A percentile compares a stretch with the other conserved stretches of the same genome.
Conservation (phyloP, 2,797 vertebrate species). For the Taeniopygia guttata region DNA sequence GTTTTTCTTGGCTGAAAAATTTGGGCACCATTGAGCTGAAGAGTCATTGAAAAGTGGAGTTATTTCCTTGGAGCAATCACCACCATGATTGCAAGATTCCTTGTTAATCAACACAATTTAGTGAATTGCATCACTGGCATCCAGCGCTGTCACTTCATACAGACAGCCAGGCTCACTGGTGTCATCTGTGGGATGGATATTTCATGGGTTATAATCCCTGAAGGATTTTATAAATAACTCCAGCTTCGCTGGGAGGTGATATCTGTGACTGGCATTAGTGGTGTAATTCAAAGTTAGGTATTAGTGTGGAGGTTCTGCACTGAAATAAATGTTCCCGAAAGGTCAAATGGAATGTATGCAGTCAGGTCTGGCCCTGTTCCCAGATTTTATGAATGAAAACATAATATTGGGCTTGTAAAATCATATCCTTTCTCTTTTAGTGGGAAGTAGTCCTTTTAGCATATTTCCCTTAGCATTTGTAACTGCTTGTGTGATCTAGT, state of each 20-base stretch:
- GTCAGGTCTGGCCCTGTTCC: constrained; percentile 10
- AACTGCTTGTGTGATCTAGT: constrained; percentile 6
- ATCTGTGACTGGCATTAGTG: not conserved
- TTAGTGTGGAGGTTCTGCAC: not conserved
- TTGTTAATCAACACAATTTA: not conserved
- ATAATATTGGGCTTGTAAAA: constrained; percentile 36
- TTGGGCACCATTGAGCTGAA: not conserved
- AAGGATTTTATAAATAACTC: not conserved
- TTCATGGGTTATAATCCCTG: not conserved
- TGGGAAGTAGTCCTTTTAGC: constrained; percentile 11
- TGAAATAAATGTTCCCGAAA: constrained; percentile 37
- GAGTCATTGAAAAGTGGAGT: not conserved
- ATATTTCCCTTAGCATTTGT: constrained; percentile 30
- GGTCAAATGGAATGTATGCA: constrained; percentile 17
- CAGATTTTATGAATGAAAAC: constrained; percentile 47
- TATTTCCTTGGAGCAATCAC: not conserved
- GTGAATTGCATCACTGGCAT: not conserved
- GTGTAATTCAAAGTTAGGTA: not conserved
- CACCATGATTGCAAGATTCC: not conserved
- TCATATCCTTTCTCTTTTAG: constrained; percentile 12
- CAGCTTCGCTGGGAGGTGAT: not conserved
- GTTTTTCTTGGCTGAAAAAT: not conserved
- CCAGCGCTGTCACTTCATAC: not conserved
- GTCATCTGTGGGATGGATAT: not conserved
- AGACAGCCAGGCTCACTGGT: not conserved